These are phyloP conservation scores for Parnassius mnemosyne DNA, from an alignment of 2,888 invertebrate species.

Conservation along the genomic window DNA sequence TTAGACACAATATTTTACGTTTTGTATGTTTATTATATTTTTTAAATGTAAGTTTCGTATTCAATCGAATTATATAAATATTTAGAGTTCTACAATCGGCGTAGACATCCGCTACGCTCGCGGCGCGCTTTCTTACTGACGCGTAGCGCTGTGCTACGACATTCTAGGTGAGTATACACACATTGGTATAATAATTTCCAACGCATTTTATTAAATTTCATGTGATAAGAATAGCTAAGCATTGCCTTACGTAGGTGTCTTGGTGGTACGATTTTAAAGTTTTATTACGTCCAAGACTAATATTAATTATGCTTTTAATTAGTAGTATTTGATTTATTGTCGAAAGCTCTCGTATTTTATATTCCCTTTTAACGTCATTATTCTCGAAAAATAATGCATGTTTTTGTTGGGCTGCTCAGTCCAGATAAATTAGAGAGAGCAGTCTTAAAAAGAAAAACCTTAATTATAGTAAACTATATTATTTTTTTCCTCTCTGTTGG, in stretches of 20 bases:
- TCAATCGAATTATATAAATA: constrained; percentile 5
- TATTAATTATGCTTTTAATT: too few relatives aligned
- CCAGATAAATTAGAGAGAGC: background rate
- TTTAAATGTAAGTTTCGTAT: constrained; percentile 4
- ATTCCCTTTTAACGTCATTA: background rate
- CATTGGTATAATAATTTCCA: constrained; percentile 1
- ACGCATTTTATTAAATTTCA: constrained; percentile 6
- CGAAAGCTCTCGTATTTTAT: background rate
- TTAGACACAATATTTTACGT: background rate
- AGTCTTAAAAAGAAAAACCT: too few relatives aligned
- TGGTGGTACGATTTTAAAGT: too few relatives aligned
- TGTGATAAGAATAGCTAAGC: background rate
- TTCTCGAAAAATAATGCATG: background rate
- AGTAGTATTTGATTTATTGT: background rate
- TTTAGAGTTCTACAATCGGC: background rate
- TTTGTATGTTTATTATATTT: background rate
- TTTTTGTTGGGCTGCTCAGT: background rate
- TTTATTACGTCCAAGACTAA: too few relatives aligned
- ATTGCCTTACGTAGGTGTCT: too few relatives aligned
- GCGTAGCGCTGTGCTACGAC: constrained; percentile 22
- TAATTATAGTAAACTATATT: too few relatives aligned
- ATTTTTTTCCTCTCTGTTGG: too few relatives aligned
- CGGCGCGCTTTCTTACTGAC: constrained; percentile 19
- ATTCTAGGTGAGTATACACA: constrained; percentile 1
- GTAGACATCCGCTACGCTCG: constrained; percentile 22